Evolutionary conservation across 2,113 vertebrate species (phyloP), one percentile per base, ranked within the genome.

Genomic region (Rhombomys opimus): DNA sequence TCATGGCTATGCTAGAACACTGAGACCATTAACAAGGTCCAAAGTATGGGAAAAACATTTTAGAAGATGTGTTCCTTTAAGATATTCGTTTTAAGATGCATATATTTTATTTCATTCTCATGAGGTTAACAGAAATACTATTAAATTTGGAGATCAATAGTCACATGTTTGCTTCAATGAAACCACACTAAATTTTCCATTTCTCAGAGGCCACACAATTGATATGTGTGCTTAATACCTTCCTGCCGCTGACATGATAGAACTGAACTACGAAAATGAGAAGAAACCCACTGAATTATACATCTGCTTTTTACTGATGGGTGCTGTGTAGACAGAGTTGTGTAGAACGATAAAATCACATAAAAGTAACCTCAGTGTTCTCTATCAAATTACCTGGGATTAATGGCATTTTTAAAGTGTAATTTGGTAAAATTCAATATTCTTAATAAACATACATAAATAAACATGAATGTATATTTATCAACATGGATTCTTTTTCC

Each of bases 221-320:
- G 94, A 94, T 35, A 41, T 15, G 77, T n/a, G 1, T 81, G 7
- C 32, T 93, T 73, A 73, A 89, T 81, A 63, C 41, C 15, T 94
- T 14, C 85, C 35, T 95, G 22, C 0, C 14, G 80, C 38, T 78
- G 61, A 95, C 5, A 12, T 57, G 25, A 88, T 63, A 57, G 57
- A 87, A 84, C 93, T 87, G 84, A 95, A 57, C 72, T 63, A 68
- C 27, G 87, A 89, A 25, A 92, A 94, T 85, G 75, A 88, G 63
- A 85, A 77, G 25, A 92, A 96, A 68, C 1, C 30, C 15, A 52
- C 68, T 96, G 22, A 89, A 67, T 93, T 75, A 67, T 27, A 32
- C 3, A 77, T 57, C 1, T 9, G 38, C 15, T 90, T 94, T 86
- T 80, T 52, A 38, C 80, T 94, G 94, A 93, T 86, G 18, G 61